These are phyloP conservation scores for Diorhabda carinulata DNA, from an alignment of 1,140 invertebrate species.

Conservation along the genomic window DNA sequence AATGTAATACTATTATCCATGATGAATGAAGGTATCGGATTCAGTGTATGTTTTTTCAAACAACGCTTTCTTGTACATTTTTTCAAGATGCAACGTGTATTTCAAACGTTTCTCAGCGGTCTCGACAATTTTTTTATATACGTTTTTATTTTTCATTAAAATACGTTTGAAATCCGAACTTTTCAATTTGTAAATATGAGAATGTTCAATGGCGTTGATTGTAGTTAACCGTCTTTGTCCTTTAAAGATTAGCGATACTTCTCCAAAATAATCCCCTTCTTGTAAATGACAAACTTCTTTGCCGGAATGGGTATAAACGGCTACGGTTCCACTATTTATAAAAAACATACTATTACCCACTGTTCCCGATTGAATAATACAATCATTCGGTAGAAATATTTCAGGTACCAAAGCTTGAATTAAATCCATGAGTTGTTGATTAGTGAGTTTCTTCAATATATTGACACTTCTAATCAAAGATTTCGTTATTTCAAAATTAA, in stretches of 20 bases:
- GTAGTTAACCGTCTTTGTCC: slow-evolving; percentile 51
- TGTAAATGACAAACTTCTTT: slow-evolving; percentile 50
- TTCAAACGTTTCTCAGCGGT: slow-evolving; percentile 31
- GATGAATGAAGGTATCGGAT: background rate
- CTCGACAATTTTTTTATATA: slow-evolving; percentile 29
- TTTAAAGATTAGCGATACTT: slow-evolving; percentile 50
- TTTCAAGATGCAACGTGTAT: slow-evolving; percentile 30
- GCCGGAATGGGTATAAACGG: slow-evolving; percentile 54
- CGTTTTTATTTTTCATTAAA: slow-evolving; percentile 27
- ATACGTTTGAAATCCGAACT: slow-evolving; percentile 47
- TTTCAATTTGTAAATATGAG: slow-evolving; percentile 52
- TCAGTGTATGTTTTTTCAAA: slow-evolving; percentile 24
- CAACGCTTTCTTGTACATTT: slow-evolving; percentile 30
- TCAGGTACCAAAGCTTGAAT: slow-evolving; percentile 27
- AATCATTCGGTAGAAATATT: slow-evolving; percentile 32
- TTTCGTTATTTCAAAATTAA: slow-evolving; percentile 27
- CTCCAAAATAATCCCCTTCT: slow-evolving; percentile 44
- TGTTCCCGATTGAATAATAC: slow-evolving; percentile 52
- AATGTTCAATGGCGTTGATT: slow-evolving; percentile 55
- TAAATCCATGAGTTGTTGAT: slow-evolving; percentile 23
- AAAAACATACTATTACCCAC: slow-evolving; percentile 59
- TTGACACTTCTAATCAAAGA: slow-evolving; percentile 25
- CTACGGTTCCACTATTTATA: slow-evolving; percentile 53
- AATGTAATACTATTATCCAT: too few species aligned
- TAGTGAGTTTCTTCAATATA: slow-evolving; percentile 23